Conservation (phyloP, 2,888 invertebrate species). For the Spodoptera littoralis region DNA sequence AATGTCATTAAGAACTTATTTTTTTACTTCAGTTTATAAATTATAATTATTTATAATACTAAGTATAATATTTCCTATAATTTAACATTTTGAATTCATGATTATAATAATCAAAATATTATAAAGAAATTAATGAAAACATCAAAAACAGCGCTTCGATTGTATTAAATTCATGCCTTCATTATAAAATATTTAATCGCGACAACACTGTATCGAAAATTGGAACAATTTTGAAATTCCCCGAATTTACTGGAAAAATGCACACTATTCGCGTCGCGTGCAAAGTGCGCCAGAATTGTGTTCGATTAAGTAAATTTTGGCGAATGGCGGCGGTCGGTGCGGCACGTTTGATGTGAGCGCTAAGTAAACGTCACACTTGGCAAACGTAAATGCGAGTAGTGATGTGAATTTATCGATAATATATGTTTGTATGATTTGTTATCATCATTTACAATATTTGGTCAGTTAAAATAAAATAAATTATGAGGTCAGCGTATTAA, state of each 20-base stretch:
- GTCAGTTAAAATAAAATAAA: too few relatives aligned
- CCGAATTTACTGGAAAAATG: conserved; percentile 41
- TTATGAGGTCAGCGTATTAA: too few relatives aligned
- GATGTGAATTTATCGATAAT: conserved; percentile 58
- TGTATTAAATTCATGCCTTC: conserved; percentile 25
- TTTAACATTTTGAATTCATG: neutral
- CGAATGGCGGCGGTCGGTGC: conserved; percentile 67
- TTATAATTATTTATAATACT: too few relatives aligned
- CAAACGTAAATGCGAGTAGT: conserved; percentile 70
- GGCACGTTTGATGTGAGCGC: conserved; percentile 77
- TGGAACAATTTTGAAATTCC: conserved; percentile 40
- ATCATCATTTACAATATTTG: too few relatives aligned
- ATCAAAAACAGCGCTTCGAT: conserved; percentile 25
- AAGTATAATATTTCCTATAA: too few relatives aligned
- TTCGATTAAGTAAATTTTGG: conserved; percentile 75
- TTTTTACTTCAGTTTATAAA: too few relatives aligned
- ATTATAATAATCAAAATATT: neutral
- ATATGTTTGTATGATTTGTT: neutral
- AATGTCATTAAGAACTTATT: too few relatives aligned
- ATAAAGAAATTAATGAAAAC: conserved; percentile 19
- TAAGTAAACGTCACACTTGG: conserved; percentile 82
- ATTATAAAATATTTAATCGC: conserved; percentile 36
- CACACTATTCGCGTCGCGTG: conserved; percentile 44
- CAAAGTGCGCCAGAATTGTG: conserved; percentile 58
- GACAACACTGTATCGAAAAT: conserved; percentile 31